Evolutionary conservation across 2,797 vertebrate genomes (phyloP), one percentile per base, ranked within the genome.

Genomic region (Ispidina lecontei): DNA sequence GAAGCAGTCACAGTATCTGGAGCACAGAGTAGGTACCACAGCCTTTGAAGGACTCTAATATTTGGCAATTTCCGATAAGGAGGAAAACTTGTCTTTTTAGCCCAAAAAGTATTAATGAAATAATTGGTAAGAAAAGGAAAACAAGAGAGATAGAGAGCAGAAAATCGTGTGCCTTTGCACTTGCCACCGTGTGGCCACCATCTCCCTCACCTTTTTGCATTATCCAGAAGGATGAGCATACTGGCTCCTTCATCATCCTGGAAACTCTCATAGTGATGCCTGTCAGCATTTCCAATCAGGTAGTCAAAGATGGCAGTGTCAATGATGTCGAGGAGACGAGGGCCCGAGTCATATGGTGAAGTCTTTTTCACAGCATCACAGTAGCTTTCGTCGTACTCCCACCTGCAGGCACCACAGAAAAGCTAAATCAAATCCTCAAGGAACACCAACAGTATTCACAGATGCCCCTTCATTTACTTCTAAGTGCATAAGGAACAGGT

Each of bases 181-280:
- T 46, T 0, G 0, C 7, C 22, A 18, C 10, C 11, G 49, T 14
- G 58, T 60, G 80, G 47, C 28, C 74, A 33, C 4, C 22, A 85
- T 26, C 3, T 68, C 43, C 16, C 95, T 75, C 73, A 99, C 99
- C 99, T 99, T 96, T 99, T 99, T 79, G 99, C 99, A 33, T 99
- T 99, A 91, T 99, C 99, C 19, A 99, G 97, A 60, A 99, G 98
- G 94, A 99, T 99, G 76, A 99, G 98, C 99, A 99, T 99, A 84
- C 99, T 99, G 83, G 98, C 99, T 4, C 99, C 99, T 21, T 99
- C 99, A 2, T 99, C 99, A 1, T 99, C 99, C 96, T 99, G 99
- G 97, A 99, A 99, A 69, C 99, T 99, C 98, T 99, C 99, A 8
- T 99, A 99, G 97, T 99, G 99, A 96, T 99, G 99, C 6, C 99